Evolutionary conservation across 1,140 invertebrate genomes (phyloP).

Genomic region (Ditylenchus dipsaci): DNA sequence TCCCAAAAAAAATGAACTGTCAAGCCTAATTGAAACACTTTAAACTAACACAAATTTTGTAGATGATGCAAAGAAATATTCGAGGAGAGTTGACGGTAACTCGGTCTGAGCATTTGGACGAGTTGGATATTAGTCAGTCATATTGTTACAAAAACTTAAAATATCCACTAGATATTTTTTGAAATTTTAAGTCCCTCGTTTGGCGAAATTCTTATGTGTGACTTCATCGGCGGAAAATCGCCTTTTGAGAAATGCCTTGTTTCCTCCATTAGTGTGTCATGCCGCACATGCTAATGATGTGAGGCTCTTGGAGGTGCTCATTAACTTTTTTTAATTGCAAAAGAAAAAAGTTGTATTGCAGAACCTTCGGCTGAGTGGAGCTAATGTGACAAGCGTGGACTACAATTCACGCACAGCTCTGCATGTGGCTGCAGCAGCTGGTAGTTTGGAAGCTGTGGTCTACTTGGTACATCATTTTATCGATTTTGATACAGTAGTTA

Average conservation of each 20-base stretch:
- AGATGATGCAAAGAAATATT: slow-evolving; percentile 76
- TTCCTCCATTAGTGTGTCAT: slow-evolving; percentile 72
- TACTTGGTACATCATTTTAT: slow-evolving; percentile 61
- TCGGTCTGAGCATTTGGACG: slow-evolving; percentile 58
- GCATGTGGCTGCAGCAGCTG: slow-evolving; percentile 73
- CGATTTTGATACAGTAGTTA: too few relatives aligned
- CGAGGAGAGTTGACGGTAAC: slow-evolving; percentile 68
- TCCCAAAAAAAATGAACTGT: too few relatives aligned
- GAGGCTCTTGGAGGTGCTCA: slow-evolving; percentile 54
- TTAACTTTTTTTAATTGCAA: neutral
- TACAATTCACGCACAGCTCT: slow-evolving; percentile 75
- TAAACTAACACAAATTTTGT: too few relatives aligned
- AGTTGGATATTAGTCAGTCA: slow-evolving; percentile 68
- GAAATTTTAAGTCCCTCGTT: slow-evolving; percentile 43
- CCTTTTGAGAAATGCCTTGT: slow-evolving; percentile 70
- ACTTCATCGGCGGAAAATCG: slow-evolving; percentile 68
- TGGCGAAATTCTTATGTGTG: slow-evolving; percentile 65
- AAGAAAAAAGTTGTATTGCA: slow-evolving; percentile 35
- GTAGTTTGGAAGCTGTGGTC: slow-evolving; percentile 68
- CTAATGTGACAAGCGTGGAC: slow-evolving; percentile 72
- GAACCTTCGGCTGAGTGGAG: slow-evolving; percentile 63
- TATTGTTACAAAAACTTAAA: too few relatives aligned
- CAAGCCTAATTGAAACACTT: too few relatives aligned
- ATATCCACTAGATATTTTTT: too few relatives aligned
- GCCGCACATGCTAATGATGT: slow-evolving; percentile 69